phyloP scores from a whole-genome alignment of 2,797 vertebrate species.

The Arnoldichthys spilopterus region DNA sequence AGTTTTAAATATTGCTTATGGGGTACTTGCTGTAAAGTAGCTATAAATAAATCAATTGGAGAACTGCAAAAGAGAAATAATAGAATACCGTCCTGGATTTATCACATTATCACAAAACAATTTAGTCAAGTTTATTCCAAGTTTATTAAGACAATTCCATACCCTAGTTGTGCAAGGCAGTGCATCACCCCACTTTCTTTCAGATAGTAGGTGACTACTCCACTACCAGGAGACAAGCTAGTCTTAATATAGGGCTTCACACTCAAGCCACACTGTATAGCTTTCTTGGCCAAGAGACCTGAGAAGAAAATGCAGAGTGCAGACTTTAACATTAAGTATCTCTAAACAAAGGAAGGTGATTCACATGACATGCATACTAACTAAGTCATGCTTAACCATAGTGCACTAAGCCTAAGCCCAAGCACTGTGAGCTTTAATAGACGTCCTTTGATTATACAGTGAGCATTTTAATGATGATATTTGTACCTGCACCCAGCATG shows the following conservation, averaged over 20 bases:
- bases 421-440: neutral
- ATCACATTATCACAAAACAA: no score
- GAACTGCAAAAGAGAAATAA: neutral
- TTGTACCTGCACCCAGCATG: slow-evolving; percentile 93
- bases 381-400: neutral
- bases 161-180: slow-evolving; percentile 92
- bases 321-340: neutral
- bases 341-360: neutral
- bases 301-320: slow-evolving; percentile 33
- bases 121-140: neutral
- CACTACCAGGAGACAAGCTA: slow-evolving; percentile 95
- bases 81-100: neutral
- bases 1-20: neutral
- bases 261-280: slow-evolving; percentile 84
- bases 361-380: neutral
- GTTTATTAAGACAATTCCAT: slow-evolving; percentile 24
- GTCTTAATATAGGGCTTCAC: slow-evolving; percentile 98
- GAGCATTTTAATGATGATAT: neutral
- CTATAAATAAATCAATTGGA: neutral
- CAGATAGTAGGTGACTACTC: slow-evolving; percentile 96
- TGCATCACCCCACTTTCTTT: slow-evolving; percentile 94
- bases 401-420: neutral
- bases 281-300: slow-evolving; percentile 96
- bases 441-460: neutral
- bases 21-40: no score